Base-by-base conservation (phyloP, 1,140 invertebrate genomes). In the Drosophila asahinai region DNA sequence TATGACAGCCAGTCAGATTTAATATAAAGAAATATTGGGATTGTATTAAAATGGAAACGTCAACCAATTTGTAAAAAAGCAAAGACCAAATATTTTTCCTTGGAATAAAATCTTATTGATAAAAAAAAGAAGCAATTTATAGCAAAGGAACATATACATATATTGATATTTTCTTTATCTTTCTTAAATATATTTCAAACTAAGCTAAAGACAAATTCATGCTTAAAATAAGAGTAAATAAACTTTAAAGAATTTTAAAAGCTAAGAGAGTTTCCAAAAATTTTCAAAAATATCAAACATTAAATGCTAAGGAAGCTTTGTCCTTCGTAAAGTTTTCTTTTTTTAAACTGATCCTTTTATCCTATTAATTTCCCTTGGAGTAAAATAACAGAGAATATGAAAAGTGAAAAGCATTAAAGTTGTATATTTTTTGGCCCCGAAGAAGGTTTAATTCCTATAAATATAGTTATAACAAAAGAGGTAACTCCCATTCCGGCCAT, bases 401-500 rank as follows among this genome's bases (percentile, higher is more conserved):
- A 43, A 19, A 8, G 11, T 33, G 51, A 8, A 2, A 17, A 2
- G 8, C 17, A 55, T 55, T 38, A 38, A 55, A 22, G 11, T 33
- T 40, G 9, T 22, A 1, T 40, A 15, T 40, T 40, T 22, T 40
- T 22, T 40, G 3, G 6, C 36, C 36, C 33, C 33, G 38, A 36
- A 55, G 17, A 55, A 38, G 22, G 17, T 38, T 6, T 38, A 57
- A 22, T 57, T 15, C 19, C 19, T 40, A 40, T 57, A 57, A 57
- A 57, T 57, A 57, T 40, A 19, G 19, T 5, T 3, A 57, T 55
- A 25, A 40, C 54, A 57, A 57, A 40, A 38, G n/a, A 27, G 51
- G 54, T 47, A 57, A 49, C 30, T 58, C 63, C 60, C 36, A 22
- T 22, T 36, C 27, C 36, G 9, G 5, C 54, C 52, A 42, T 71